These are phyloP conservation scores for Masticophis lateralis DNA, from an alignment of 2,797 vertebrate species.

Conservation along the genomic window DNA sequence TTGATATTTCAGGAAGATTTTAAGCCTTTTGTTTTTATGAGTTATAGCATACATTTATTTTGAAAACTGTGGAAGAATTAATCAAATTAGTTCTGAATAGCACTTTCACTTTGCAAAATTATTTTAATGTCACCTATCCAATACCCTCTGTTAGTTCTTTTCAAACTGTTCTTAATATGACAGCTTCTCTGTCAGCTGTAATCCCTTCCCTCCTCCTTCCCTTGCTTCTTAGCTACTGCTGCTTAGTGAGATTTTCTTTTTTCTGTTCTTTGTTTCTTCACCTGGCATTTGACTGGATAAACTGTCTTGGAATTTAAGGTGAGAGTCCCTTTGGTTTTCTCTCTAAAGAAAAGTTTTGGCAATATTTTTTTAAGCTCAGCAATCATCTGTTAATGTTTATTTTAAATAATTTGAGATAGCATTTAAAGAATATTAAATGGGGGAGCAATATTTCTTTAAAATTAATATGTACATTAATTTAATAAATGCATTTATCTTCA, in stretches of 20 bases:
- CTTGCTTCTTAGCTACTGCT: slow-evolving; percentile 61
- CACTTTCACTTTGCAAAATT: slow-evolving; percentile 33
- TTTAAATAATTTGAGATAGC: not conserved
- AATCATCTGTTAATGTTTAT: not conserved
- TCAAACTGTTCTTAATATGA: slow-evolving; percentile 56
- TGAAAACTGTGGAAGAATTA: slow-evolving; percentile 5
- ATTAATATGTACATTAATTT: slow-evolving; percentile 18
- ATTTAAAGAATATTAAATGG: not conserved
- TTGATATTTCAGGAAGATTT: not conserved
- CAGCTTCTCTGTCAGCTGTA: slow-evolving; percentile 59
- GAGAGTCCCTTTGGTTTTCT: slow-evolving; percentile 52
- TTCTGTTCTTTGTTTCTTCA: slow-evolving; percentile 49
- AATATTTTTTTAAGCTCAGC: not conserved
- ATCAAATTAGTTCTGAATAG: slow-evolving; percentile 35
- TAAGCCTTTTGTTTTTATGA: slow-evolving; percentile 3
- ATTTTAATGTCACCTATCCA: slow-evolving; percentile 29
- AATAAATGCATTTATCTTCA: slow-evolving; percentile 41
- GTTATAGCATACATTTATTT: not conserved
- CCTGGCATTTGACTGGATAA: slow-evolving; percentile 55
- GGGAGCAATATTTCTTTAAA: not conserved
- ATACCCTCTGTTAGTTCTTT: slow-evolving; percentile 59
- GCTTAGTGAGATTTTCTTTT: slow-evolving; percentile 60
- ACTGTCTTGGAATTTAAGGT: slow-evolving; percentile 63
- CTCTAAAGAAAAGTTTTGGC: not conserved
- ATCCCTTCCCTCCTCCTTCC: slow-evolving; percentile 54